Evolutionary conservation across 2,888 invertebrate genomes (phyloP), one percentile per base, ranked within the genome.

Genomic region (Amitus sp.): DNA sequence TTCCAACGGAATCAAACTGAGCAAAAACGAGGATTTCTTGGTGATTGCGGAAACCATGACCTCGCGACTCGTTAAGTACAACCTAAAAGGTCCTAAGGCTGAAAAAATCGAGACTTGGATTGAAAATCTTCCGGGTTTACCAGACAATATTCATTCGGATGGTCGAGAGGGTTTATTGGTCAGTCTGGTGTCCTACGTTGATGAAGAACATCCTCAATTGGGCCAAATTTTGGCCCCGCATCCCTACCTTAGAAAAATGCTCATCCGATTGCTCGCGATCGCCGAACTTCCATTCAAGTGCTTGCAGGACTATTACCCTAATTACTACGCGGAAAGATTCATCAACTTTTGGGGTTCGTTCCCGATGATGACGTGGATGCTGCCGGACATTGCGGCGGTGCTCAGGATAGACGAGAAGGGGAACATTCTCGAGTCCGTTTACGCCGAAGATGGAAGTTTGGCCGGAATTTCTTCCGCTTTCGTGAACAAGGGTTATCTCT

Each of bases 1-100:
- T 82, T 87, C 97, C 0, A 99, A 98, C 82, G 98, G 98, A 12
- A 82, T 98, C 18, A 88, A 86, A 47, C 74, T 98, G 0, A 92
- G 94, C 10, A 88, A 90, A 3, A 90, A 94, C 73, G 91, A 93
- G 78, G 89, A 92, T 59, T 94, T 91, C 73, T 77, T 98, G 2
- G 82, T 98, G 19, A 88, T 96, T 0, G 82, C 89, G 1, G 98
- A 98, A 83, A 88, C 90, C 0, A 75, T 81, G 2, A 83, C 82
- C 2, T 86, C 86, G 50, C 87, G 92, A 65, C 82, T 97, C n/a
- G 74, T 86, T 3, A 91, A 92, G 73, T 93, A 93, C 79, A 86
- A 93, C 75, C 77, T 98, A 7, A 89, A 88, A 75, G 97, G 97
- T 2, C 84, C 89, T 0, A 93, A 93, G 71, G 87, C 89, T 69